Conservation (phyloP, 2,113 vertebrate genomes). For the Herpetotheres cachinnans region DNA sequence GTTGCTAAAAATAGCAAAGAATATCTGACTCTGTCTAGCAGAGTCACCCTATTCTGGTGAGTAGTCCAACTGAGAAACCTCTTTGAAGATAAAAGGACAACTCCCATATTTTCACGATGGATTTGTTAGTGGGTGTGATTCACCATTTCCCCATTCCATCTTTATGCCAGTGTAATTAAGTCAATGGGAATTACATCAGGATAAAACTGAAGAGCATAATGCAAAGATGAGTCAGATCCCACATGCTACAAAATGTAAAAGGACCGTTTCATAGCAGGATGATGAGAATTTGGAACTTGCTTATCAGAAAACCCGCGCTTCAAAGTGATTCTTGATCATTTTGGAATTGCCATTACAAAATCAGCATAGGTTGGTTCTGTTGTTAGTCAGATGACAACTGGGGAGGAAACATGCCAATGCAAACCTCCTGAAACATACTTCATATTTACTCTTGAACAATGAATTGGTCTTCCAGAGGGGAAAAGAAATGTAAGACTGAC, state of each 20-base stretch:
- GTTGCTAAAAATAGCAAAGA: constrained; percentile 20
- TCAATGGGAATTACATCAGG: background rate
- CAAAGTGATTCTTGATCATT: constrained; percentile 68
- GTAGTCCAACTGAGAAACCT: background rate
- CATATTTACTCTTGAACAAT: constrained; percentile 73
- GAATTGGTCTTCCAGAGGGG: constrained; percentile 62
- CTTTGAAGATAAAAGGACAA: background rate
- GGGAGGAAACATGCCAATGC: constrained; percentile 53
- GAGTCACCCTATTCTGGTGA: background rate
- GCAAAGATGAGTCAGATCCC: background rate
- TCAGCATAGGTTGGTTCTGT: constrained; percentile 57
- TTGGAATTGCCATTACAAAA: constrained; percentile 70
- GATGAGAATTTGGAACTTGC: constrained; percentile 62
- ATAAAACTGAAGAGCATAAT: background rate
- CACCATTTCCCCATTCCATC: background rate
- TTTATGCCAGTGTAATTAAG: background rate
- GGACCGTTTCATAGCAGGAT: constrained; percentile 52
- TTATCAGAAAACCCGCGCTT: constrained; percentile 52
- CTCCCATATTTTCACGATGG: background rate
- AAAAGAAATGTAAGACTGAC: constrained; percentile 56
- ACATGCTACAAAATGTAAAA: constrained; percentile 38
- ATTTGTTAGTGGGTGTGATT: background rate
- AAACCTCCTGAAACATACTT: constrained; percentile 64
- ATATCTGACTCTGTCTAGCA: background rate
- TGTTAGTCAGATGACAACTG: constrained; percentile 65